Conservation (phyloP, 2,113 vertebrate species). For the Cepphus grylle region DNA sequence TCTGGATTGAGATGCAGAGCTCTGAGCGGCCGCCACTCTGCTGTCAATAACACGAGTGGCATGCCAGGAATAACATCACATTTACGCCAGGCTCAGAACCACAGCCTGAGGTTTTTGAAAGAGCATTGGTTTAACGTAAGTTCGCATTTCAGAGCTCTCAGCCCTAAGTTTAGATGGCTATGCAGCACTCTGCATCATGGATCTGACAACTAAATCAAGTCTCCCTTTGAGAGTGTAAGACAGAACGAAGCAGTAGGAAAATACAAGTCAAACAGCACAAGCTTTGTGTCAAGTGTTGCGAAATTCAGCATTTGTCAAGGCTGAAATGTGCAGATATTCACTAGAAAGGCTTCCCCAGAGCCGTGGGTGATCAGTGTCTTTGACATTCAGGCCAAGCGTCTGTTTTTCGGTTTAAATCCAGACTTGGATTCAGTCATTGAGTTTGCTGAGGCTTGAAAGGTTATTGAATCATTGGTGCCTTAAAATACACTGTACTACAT, state of each 20-base stretch:
- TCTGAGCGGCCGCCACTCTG: not conserved
- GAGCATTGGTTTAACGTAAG: not conserved
- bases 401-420: slow-evolving; percentile 8
- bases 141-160: slow-evolving; percentile 22
- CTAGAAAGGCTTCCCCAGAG: not conserved
- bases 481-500: not conserved
- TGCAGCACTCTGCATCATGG: not conserved
- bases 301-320: not conserved
- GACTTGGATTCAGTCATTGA: not conserved
- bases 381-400: not conserved
- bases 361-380: not conserved
- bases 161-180: not conserved
- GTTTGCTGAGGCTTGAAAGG: slow-evolving; percentile 33
- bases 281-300: not conserved
- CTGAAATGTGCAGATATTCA: not conserved
- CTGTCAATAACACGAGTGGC: not conserved
- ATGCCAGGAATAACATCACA: slow-evolving; percentile 58
- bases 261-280: not conserved
- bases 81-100: slow-evolving; percentile 24
- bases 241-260: not conserved
- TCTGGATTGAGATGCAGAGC: not conserved
- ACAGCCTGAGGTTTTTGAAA: slow-evolving; percentile 30
- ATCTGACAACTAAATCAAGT: not conserved
- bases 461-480: not conserved
- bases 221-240: not conserved